A percentile compares a stretch with the other conserved stretches of the same genome.
Evolutionary conservation across 2,113 vertebrate species (phyloP).

Genomic region (Ctenodactylus gundi): DNA sequence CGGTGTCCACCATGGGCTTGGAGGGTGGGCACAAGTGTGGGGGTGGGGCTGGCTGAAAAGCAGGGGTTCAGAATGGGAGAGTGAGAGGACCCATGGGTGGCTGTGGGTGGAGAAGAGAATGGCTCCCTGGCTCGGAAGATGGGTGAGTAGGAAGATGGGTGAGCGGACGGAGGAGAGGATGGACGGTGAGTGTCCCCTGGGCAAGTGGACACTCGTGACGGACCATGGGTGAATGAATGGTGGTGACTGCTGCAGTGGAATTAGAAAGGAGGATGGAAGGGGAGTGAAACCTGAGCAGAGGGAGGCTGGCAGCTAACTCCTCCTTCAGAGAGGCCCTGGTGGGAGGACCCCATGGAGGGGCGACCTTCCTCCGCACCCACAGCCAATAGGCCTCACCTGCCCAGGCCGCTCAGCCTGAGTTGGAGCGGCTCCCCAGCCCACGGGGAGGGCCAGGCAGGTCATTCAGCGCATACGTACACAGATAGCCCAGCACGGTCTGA

Average conservation of each 20-base stretch:
- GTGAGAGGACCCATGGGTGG: background rate
- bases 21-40: too few relatives aligned
- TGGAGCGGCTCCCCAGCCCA: background rate
- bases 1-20: background rate
- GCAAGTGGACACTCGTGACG: background rate
- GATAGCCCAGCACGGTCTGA: slow-evolving; percentile 32
- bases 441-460: accelerated
- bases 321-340: background rate
- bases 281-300: too few relatives aligned
- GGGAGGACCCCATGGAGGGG: background rate
- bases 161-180: too few relatives aligned
- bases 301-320: background rate
- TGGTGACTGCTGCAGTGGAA: too few relatives aligned
- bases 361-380: too few relatives aligned
- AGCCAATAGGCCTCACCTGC: too few relatives aligned
- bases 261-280: too few relatives aligned
- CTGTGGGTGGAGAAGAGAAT: background rate
- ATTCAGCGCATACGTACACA: slow-evolving; percentile 61
- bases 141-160: background rate
- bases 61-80: background rate
- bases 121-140: background rate
- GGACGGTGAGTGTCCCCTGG: too few relatives aligned
- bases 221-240: background rate
- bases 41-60: background rate
- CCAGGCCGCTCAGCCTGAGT: background rate